Evolutionary conservation across 2,113 vertebrate genomes (phyloP).

Genomic region (Litocranius walleri): DNA sequence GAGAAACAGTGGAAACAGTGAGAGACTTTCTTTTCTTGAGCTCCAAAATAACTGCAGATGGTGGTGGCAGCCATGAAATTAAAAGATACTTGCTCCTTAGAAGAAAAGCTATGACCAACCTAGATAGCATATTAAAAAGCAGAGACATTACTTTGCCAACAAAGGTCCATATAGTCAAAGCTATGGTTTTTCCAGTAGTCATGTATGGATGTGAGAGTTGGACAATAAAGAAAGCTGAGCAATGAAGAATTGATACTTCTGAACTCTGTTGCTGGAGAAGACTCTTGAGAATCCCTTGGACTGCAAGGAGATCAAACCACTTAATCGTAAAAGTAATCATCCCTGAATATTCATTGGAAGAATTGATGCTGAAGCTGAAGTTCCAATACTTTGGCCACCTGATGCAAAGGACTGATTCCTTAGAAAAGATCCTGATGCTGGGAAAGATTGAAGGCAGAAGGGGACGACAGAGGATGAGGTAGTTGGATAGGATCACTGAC

Average conservation of each 20-base stretch:
- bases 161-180: neutral
- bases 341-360: neutral
- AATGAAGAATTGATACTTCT: neutral
- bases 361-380: neutral
- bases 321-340: neutral
- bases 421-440: neutral
- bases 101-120: neutral
- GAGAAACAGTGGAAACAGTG: neutral
- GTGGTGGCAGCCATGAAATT: neutral
- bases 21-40: neutral
- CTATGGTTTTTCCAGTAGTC: neutral
- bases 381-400: neutral
- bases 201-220: neutral
- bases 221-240: neutral
- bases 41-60: neutral
- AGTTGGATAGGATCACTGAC: neutral
- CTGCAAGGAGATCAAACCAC: neutral
- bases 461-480: neutral
- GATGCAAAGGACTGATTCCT: neutral
- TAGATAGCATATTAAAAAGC: neutral
- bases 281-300: neutral
- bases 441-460: neutral
- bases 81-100: neutral
- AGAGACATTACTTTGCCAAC: neutral
- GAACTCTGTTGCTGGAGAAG: neutral